Conservation (phyloP, 23 tunicate species). For the Ascidia mentula region DNA sequence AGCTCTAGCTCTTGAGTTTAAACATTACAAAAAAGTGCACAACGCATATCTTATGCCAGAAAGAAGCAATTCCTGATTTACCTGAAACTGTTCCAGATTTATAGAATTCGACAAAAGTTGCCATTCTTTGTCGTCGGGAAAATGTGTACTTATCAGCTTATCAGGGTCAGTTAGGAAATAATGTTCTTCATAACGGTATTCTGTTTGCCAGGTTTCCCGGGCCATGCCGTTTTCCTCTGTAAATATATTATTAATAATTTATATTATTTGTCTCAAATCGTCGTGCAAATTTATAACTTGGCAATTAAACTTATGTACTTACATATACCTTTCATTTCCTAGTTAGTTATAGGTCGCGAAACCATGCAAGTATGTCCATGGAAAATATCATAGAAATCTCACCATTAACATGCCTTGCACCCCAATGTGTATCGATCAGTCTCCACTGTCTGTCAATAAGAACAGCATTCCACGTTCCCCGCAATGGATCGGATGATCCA, state of each 20-base stretch:
- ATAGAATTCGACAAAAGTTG: slow-evolving; percentile 45
- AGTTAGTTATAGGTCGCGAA: too few species aligned
- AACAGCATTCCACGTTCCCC: slow-evolving; percentile 81
- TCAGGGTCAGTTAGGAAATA: slow-evolving; percentile 82
- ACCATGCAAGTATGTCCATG: too few species aligned
- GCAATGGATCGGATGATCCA: slow-evolving; percentile 46
- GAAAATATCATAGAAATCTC: too few species aligned
- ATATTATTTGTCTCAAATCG: too few species aligned
- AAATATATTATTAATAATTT: too few species aligned
- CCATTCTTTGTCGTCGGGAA: slow-evolving; percentile 73
- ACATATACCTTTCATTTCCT: too few species aligned
- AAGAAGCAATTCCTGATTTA: too few species aligned
- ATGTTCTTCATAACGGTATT: slow-evolving; percentile 76
- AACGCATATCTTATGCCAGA: neutral
- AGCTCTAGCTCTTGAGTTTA: too few species aligned
- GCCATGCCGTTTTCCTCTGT: slow-evolving; percentile 43
- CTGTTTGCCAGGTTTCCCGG: slow-evolving; percentile 35
- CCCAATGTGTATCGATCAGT: slow-evolving; percentile 74
- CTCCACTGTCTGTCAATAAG: slow-evolving; percentile 78
- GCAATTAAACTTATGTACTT: too few species aligned
- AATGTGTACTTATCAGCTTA: slow-evolving; percentile 62
- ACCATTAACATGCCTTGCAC: slow-evolving; percentile 78
- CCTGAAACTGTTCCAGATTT: slow-evolving; percentile 58
- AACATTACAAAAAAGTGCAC: too few species aligned
- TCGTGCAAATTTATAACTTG: too few species aligned